Conservation (phyloP, 2,797 vertebrate species). For the Australoheros facetus region DNA sequence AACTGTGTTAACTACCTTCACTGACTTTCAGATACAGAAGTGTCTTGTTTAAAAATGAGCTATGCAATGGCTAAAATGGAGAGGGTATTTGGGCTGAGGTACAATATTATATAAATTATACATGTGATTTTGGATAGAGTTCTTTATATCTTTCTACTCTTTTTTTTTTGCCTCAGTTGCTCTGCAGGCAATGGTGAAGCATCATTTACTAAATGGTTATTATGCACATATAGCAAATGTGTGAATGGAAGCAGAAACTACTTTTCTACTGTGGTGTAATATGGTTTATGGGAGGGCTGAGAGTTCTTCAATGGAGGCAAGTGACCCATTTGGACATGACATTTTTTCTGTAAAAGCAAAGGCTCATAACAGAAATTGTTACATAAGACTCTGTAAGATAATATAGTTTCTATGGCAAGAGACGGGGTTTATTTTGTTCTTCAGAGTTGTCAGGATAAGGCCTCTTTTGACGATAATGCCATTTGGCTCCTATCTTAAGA, state of each 20-base stretch:
- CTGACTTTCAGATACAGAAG: slow-evolving; percentile 61
- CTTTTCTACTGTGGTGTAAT: slow-evolving; percentile 28
- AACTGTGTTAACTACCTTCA: slow-evolving; percentile 62
- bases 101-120: neutral
- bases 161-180: neutral
- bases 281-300: slow-evolving; percentile 21
- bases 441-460: slow-evolving; percentile 48
- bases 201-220: slow-evolving; percentile 36
- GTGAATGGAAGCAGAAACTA: slow-evolving; percentile 18
- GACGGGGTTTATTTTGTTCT: slow-evolving; percentile 40
- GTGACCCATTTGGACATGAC: slow-evolving; percentile 42
- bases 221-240: slow-evolving; percentile 2
- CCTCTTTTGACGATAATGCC: slow-evolving; percentile 51
- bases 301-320: slow-evolving; percentile 20
- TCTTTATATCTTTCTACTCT: neutral
- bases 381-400: slow-evolving; percentile 34
- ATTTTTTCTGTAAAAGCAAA: slow-evolving; percentile 33
- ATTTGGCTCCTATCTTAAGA: slow-evolving; percentile 60
- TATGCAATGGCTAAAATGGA: slow-evolving; percentile 7
- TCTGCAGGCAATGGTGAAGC: slow-evolving; percentile 10
- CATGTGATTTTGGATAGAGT: neutral
- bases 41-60: slow-evolving; percentile 51
- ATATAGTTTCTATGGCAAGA: slow-evolving; percentile 31
- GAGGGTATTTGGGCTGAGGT: neutral
- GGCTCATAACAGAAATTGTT: slow-evolving; percentile 33